Base-by-base conservation (phyloP, 2,888 invertebrate genomes). In the Cactoblastis cactorum region DNA sequence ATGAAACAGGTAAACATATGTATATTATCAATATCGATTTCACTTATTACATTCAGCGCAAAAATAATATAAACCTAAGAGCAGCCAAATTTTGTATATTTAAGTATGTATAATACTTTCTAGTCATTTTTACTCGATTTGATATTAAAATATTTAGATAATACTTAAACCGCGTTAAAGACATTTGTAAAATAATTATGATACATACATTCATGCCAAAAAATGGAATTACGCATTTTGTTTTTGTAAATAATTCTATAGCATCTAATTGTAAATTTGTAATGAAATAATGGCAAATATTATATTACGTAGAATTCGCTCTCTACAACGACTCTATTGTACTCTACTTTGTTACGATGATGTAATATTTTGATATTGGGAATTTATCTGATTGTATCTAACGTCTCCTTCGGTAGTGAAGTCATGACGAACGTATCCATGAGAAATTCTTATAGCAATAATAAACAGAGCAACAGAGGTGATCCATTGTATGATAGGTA, bases 281-380 rank as follows among this genome's bases (percentile, higher is more conserved):
- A 56, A 58, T 59, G 55, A 56, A 54, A 53, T 59, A 47, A 34
- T 9, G 11, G 17, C 14, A 22, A 34, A 46, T 39, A 14, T 9
- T 37, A 37, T 15, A 37, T 39, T 24, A 41, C 37, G 61, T 66
- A 56, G 54, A 54, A 57, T 54, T 58, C 64, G 65, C 68, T 69
- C 69, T 79, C 65, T 77, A 80, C 83, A 81, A 81, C 80, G 83
- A 80, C 70, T 77, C 61, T 71, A 67, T 71, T 71, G 72, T 43
- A 43, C 73, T 73, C 63, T 65, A 76, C 71, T 71, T 80, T 74
- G 75, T 78, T 77, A 75, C 58, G 66, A 74, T 65, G 62, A 67
- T 73, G 72, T 68, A 77, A 56, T 77, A 82, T 80, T 81, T 80
- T 80, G 79, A 77, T 79, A 80, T 80, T 74, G 57, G 72, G 71